Conservation (phyloP, 2,113 vertebrate species). For the Neomonachus schauinslandi region DNA sequence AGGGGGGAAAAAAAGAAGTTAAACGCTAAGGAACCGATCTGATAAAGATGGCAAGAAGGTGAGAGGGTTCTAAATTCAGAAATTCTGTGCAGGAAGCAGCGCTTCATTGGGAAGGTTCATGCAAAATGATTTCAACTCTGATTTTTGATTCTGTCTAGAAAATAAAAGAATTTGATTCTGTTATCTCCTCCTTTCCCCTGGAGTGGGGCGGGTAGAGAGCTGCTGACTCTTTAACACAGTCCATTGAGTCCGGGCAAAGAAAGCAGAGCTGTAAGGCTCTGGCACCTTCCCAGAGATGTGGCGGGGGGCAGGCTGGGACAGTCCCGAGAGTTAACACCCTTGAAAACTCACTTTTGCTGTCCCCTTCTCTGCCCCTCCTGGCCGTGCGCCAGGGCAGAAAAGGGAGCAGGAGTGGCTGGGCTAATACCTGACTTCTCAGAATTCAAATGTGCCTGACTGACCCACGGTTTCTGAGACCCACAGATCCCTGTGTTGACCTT, state of each 20-base stretch:
- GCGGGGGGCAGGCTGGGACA: not conserved
- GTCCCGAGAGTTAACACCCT: not conserved
- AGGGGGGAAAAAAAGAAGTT: not conserved
- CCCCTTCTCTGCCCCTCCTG: not conserved
- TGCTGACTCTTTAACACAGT: not conserved
- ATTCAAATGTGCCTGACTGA: not conserved
- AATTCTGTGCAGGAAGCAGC: slow-evolving; percentile 1
- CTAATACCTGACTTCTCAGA: not conserved
- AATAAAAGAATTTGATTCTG: not conserved
- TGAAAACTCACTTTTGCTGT: not conserved
- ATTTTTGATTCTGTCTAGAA: slow-evolving; percentile 41
- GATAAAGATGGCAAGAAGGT: not conserved
- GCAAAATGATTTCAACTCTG: slow-evolving; percentile 36
- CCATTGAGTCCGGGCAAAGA: not conserved
- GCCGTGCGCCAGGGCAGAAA: not conserved
- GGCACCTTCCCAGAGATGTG: not conserved
- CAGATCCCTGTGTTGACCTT: not conserved
- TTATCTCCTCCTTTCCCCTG: not conserved
- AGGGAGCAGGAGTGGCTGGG: not conserved
- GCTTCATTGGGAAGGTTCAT: not conserved
- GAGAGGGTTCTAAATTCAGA: slow-evolving; percentile 12
- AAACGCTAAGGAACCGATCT: not conserved
- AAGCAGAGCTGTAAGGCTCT: not conserved
- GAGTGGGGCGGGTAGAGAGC: no score
- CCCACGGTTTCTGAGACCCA: not conserved